These are phyloP conservation scores for Adoxophyes honmai DNA, from an alignment of 1,140 invertebrate species.

Conservation along the genomic window DNA sequence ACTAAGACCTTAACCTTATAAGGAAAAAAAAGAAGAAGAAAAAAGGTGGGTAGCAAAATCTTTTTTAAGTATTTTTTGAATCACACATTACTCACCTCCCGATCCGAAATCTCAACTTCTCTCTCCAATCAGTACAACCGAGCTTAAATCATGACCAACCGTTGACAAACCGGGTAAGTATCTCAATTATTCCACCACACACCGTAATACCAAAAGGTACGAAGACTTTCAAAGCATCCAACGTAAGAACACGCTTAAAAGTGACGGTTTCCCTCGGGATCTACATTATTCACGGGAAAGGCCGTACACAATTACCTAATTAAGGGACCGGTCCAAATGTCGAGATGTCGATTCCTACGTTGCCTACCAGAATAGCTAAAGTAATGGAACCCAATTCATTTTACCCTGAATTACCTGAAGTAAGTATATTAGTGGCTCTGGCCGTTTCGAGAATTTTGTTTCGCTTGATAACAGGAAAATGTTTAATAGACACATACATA, in stretches of 20 bases:
- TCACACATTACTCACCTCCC: no score
- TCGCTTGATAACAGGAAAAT: no score
- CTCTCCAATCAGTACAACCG: no score
- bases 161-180: not conserved
- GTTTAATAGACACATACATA: no score
- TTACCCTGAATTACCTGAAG: not conserved
- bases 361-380: not conserved
- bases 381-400: conserved; percentile 4
- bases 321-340: not conserved
- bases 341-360: not conserved
- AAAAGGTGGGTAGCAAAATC: no score
- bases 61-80: no score
- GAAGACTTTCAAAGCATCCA: not conserved
- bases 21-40: no score
- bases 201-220: not conserved
- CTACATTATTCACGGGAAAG: conserved; percentile 3
- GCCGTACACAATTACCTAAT: conserved; percentile 10
- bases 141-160: no score
- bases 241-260: not conserved
- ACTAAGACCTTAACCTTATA: no score
- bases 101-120: no score
- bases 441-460: not conserved
- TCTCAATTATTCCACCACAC: not conserved
- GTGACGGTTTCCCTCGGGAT: not conserved
- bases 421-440: not conserved